Base-by-base conservation (phyloP, 2,888 invertebrate genomes). In the Apeira syringaria region DNA sequence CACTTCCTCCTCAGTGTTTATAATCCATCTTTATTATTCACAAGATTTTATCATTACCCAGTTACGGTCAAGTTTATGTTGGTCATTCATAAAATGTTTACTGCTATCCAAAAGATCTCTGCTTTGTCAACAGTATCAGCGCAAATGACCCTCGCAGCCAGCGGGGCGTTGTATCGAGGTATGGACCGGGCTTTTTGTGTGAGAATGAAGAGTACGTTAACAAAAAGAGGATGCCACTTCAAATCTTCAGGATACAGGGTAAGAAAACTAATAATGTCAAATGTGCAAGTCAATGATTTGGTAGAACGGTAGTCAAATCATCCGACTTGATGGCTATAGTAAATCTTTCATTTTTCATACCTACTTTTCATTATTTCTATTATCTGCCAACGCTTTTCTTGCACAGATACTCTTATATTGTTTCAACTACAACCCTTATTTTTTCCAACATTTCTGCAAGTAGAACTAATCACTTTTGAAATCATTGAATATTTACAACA, bases 141-240 rank as follows among this genome's bases (percentile, higher is more conserved):
- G 53, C 92, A 94, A 73, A 97, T 97, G 97, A 93, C 93, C 38
- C 83, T 97, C 59, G 92, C 92, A 33, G 92, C 94, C 7, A 93
- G 92, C 45, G 92, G 93, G 41, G 90, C 92, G 38, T 86, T 93
- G 53, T 97, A 94, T 86, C 94, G 96, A 74, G 97, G 97, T 24
- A 93, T 96, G 86, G 97, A 98, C 68, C 90, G 98, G 68, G 96
- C 97, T 27, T 98, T 98, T 86, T 99, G 98, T 84, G 92, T 99
- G 32, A 92, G 99, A 57, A 99, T 99, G 98, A 99, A 99, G 80
- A 99, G 99, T 39, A 99, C 99, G 0, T 91, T 99, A 50, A 98
- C 99, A 33, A 99, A 99, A 88, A 91, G 99, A 68, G 99, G 99
- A 46, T 99, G 98, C 77, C 98, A 98, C 82, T 98, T 98, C 86